Conservation (phyloP, 2,888 invertebrate species). For the Chrysolina americana region DNA sequence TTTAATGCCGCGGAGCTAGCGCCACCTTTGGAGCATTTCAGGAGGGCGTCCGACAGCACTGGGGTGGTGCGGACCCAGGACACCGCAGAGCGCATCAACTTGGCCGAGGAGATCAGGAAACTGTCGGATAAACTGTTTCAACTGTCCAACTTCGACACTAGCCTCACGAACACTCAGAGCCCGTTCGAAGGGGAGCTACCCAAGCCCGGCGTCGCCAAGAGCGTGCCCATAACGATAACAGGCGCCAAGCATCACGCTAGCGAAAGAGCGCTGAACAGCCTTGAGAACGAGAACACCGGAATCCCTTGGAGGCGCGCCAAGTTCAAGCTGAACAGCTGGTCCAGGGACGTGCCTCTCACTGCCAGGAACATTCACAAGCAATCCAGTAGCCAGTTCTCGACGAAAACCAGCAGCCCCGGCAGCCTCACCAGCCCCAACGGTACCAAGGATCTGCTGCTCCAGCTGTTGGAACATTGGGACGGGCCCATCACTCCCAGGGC, state of each 20-base stretch:
- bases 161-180: conserved; percentile 45
- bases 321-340: conserved; percentile 77
- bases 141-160: conserved; percentile 73
- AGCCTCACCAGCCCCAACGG: conserved; percentile 74
- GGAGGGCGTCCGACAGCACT: conserved; percentile 85
- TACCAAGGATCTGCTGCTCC: conserved; percentile 83
- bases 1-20: conserved; percentile 21
- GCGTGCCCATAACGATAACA: conserved; percentile 51
- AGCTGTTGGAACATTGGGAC: conserved; percentile 84
- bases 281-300: conserved; percentile 55
- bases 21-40: conserved; percentile 58
- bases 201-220: conserved; percentile 32
- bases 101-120: conserved; percentile 88
- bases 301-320: conserved; percentile 73
- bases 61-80: conserved; percentile 75
- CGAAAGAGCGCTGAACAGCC: conserved; percentile 54
- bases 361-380: conserved; percentile 54
- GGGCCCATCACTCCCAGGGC: conserved; percentile 73
- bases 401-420: conserved; percentile 46
- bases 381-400: conserved; percentile 45
- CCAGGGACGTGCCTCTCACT: conserved; percentile 77
- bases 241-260: conserved; percentile 44
- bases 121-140: conserved; percentile 84
- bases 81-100: conserved; percentile 77
- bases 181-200: conserved; percentile 35